phyloP scores from a whole-genome alignment of 2,888 invertebrate species.

The Cremastinae sp. region DNA sequence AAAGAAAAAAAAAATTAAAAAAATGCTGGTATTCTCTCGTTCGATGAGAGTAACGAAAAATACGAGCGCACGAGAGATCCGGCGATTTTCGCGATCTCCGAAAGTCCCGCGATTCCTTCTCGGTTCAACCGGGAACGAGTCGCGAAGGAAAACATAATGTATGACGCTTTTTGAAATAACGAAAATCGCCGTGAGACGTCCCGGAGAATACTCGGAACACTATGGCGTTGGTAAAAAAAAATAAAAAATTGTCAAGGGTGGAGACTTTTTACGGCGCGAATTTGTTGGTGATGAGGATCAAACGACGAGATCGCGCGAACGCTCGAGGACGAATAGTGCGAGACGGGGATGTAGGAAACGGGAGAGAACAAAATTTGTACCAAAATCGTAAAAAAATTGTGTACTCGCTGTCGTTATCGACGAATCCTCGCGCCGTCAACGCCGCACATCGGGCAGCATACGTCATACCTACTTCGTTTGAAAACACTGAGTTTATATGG shows the following conservation, averaged over 20 bases:
- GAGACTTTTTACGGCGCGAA: conserved; percentile 52
- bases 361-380: conserved; percentile 40
- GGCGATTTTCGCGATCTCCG: conserved; percentile 58
- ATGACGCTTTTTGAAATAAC: conserved; percentile 41
- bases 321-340: neutral
- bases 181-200: conserved; percentile 55
- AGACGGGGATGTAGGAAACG: conserved; percentile 7
- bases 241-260: conserved; percentile 26
- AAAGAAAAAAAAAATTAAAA: conserved; percentile 37
- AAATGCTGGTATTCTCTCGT: conserved; percentile 73
- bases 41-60: conserved; percentile 55
- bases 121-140: conserved; percentile 23
- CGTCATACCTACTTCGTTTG: conserved; percentile 74
- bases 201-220: conserved; percentile 71
- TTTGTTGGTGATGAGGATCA: conserved; percentile 27
- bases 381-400: conserved; percentile 39
- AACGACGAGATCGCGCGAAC: conserved; percentile 16
- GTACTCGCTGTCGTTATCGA: conserved; percentile 17
- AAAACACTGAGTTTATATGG: conserved; percentile 75
- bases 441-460: conserved; percentile 72
- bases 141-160: neutral
- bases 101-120: conserved; percentile 49
- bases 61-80: conserved; percentile 20
- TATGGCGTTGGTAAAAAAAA: conserved; percentile 65
- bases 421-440: conserved; percentile 57